Conservation (phyloP, 1,140 invertebrate species). For the Mercenaria mercenaria region DNA sequence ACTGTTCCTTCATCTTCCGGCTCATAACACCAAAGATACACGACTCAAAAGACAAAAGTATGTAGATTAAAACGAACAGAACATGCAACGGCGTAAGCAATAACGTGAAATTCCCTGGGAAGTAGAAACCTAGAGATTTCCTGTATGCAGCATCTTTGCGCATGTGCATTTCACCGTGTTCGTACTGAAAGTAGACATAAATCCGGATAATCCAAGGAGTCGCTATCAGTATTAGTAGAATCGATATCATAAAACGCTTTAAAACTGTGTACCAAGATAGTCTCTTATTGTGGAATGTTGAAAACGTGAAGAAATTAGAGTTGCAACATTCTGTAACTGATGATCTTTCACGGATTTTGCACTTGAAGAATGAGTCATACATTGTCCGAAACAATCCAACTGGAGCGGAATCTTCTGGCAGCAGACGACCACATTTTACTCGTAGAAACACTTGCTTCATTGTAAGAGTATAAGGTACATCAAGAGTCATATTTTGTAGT, state of each 20-base stretch:
- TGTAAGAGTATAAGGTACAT: conserved; percentile 9
- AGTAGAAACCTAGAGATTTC: conserved; percentile 27
- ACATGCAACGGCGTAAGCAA: conserved; percentile 44
- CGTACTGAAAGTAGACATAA: conserved; percentile 38
- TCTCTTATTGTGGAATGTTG: not conserved
- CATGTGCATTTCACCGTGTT: conserved; percentile 39
- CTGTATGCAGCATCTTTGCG: conserved; percentile 13
- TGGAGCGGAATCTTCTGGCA: conserved; percentile 42
- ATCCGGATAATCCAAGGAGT: conserved; percentile 40
- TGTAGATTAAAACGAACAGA: conserved; percentile 35
- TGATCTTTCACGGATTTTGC: conserved; percentile 38
- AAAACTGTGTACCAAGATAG: conserved; percentile 31
- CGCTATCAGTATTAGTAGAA: not conserved
- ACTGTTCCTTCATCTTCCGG: conserved; percentile 1
- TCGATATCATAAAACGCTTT: not conserved
- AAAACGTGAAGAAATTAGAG: not conserved
- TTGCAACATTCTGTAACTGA: conserved; percentile 35
- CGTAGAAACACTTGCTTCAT: not conserved
- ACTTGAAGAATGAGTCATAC: conserved; percentile 50
- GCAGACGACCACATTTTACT: not conserved
- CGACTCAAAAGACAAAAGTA: conserved; percentile 23
- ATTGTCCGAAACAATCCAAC: conserved; percentile 30
- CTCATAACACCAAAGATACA: conserved; percentile 16
- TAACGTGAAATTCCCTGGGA: conserved; percentile 45
- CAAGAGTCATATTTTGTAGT: not conserved